phyloP scores from a whole-genome alignment of 2,113 vertebrate genomes.

The Hippocampus comes region DNA sequence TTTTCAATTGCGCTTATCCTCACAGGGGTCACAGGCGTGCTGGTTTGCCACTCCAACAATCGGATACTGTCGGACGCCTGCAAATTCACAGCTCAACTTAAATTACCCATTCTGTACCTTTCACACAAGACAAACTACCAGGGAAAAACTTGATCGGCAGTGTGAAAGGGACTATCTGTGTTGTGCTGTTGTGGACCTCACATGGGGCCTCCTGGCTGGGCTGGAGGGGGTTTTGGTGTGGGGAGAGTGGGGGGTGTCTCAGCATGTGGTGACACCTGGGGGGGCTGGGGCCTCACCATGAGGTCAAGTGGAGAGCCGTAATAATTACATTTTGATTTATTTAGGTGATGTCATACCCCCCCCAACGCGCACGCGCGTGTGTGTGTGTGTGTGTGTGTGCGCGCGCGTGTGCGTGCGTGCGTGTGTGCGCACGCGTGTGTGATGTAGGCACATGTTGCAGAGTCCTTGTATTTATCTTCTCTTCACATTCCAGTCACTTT shows the following conservation, averaged over 20 bases:
- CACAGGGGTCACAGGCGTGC: too few species aligned
- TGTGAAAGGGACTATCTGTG: not conserved
- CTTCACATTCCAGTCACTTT: slow-evolving; percentile 45
- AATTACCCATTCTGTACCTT: not conserved
- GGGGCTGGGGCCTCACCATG: slow-evolving; percentile 16
- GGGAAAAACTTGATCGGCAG: not conserved
- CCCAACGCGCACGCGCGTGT: too few species aligned
- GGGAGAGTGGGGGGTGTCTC: slow-evolving; percentile 20
- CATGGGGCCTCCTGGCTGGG: slow-evolving; percentile 1
- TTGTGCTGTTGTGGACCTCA: not conserved
- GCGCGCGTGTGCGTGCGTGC: slow-evolving; percentile 8
- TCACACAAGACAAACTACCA: not conserved
- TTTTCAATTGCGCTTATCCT: too few species aligned
- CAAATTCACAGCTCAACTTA: not conserved
- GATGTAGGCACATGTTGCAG: slow-evolving; percentile 35
- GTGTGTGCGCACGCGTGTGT: not conserved
- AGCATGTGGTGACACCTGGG: slow-evolving; percentile 41
- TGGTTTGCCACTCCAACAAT: too few species aligned
- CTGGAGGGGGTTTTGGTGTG: not conserved
- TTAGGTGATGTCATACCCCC: slow-evolving; percentile 49
- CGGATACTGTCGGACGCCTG: not conserved
- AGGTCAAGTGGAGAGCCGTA: slow-evolving; percentile 7
- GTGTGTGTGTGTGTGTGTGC: not conserved
- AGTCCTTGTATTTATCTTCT: slow-evolving; percentile 45
- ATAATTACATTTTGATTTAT: slow-evolving; percentile 53